phyloP scores from a whole-genome alignment of 2,113 vertebrate species.

The Pelobates fuscus region DNA sequence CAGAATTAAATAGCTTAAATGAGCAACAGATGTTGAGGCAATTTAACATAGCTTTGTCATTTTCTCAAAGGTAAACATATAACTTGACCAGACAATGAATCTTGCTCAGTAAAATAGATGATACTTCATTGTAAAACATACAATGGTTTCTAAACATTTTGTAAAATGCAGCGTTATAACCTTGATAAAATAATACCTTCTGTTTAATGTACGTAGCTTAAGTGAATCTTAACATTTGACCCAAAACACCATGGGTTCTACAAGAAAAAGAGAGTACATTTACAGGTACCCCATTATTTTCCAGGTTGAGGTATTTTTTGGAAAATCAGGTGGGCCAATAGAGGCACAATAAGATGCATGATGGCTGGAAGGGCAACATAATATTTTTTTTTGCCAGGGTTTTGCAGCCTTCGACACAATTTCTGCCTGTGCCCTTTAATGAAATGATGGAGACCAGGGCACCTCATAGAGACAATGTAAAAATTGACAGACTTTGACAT shows the following conservation, averaged over 20 bases:
- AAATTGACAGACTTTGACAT: no score
- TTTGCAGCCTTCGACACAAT: no score
- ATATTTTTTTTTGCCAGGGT: no score
- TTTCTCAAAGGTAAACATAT: slow-evolving; percentile 30
- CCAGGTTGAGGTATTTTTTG: not conserved
- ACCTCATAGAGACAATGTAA: no score
- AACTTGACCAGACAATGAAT: slow-evolving; percentile 16
- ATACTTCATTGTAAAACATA: not conserved
- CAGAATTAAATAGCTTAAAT: slow-evolving; percentile 27
- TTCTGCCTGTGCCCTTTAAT: no score
- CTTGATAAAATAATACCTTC: not conserved
- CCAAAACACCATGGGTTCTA: not conserved
- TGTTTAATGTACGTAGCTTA: not conserved
- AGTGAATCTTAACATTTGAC: not conserved
- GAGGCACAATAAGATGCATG: no score
- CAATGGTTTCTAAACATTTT: not conserved
- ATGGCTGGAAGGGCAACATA: no score
- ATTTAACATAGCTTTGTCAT: slow-evolving; percentile 21
- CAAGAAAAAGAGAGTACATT: not conserved
- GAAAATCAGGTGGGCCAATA: no score
- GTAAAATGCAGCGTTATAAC: not conserved
- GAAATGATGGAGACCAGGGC: no score
- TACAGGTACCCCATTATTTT: not conserved
- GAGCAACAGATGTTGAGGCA: slow-evolving; percentile 41
- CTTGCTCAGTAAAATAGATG: slow-evolving; percentile 12